Evolutionary conservation across 2,113 vertebrate genomes (phyloP).

Genomic region (Gnathonemus longibarbis): DNA sequence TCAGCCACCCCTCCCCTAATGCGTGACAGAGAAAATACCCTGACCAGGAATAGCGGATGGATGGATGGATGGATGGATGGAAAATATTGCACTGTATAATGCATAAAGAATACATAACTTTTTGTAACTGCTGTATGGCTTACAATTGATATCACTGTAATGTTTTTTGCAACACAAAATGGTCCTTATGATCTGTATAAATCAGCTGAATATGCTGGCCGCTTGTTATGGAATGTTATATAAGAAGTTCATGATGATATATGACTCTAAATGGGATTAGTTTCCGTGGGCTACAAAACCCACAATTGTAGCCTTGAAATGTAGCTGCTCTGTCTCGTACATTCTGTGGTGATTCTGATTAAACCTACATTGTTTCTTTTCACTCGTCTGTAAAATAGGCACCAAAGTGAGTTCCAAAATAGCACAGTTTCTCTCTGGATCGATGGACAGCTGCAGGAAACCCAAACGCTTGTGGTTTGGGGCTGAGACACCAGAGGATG

Average conservation of each 20-base stretch:
- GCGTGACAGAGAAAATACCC: background rate
- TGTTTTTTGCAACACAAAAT: background rate
- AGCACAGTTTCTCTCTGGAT: background rate
- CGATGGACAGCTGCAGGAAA: background rate
- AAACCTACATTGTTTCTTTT: background rate
- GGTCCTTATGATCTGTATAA: background rate
- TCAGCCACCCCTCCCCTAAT: background rate
- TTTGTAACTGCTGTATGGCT: background rate
- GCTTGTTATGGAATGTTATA: background rate
- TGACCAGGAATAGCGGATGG: background rate
- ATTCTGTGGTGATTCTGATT: background rate
- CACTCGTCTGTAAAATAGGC: slow-evolving; percentile 6
- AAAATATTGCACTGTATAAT: background rate
- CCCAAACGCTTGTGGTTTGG: background rate
- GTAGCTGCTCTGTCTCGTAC: background rate
- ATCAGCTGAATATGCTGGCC: background rate
- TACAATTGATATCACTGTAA: background rate
- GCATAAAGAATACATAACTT: background rate
- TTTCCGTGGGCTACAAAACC: background rate
- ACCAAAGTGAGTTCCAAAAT: background rate
- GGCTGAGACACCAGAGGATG: background rate
- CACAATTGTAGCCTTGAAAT: background rate
- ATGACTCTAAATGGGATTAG: background rate
- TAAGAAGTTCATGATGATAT: slow-evolving; percentile 1
- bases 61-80: background rate